These are phyloP conservation scores for Ips typographus DNA, from an alignment of 1,140 invertebrate genomes.

Conservation along the genomic window DNA sequence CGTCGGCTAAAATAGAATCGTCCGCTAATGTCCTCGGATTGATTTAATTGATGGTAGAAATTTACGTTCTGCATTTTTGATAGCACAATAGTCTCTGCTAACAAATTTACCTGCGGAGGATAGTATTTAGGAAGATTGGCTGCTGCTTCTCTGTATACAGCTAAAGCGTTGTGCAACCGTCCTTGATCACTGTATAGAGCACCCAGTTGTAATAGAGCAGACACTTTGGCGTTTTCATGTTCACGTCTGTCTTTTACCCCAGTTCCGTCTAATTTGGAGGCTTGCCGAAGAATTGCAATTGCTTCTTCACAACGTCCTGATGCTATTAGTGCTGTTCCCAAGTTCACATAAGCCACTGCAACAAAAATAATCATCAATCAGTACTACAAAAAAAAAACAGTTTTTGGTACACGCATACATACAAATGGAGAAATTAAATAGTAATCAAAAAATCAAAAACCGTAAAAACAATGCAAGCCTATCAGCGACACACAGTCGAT, in stretches of 20 bases:
- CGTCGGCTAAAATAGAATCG: constrained; percentile 14
- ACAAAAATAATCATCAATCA: constrained; percentile 44
- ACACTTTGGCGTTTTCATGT: constrained; percentile 87
- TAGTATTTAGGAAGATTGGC: constrained; percentile 78
- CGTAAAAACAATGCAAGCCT: too few relatives aligned
- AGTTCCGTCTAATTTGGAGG: constrained; percentile 79
- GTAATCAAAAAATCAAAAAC: too few relatives aligned
- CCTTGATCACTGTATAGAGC: constrained; percentile 86
- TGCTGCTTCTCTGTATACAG: constrained; percentile 85
- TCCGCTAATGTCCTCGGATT: background rate
- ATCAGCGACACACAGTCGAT: background rate
- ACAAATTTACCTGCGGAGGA: constrained; percentile 68
- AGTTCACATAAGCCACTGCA: constrained; percentile 93
- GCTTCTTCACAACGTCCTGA: constrained; percentile 82
- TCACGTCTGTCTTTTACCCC: constrained; percentile 85
- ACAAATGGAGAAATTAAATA: too few relatives aligned
- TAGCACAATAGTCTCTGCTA: constrained; percentile 5
- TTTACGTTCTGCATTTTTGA: background rate
- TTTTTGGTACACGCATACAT: too few relatives aligned
- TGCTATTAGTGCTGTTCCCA: constrained; percentile 83
- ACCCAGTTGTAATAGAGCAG: constrained; percentile 88
- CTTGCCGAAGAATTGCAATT: constrained; percentile 76
- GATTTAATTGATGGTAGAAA: constrained; percentile 9
- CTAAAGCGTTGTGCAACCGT: constrained; percentile 79
- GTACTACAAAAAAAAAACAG: too few relatives aligned